Evolutionary conservation across 2,888 invertebrate species (phyloP).

Genomic region (Drosophila cognata): DNA sequence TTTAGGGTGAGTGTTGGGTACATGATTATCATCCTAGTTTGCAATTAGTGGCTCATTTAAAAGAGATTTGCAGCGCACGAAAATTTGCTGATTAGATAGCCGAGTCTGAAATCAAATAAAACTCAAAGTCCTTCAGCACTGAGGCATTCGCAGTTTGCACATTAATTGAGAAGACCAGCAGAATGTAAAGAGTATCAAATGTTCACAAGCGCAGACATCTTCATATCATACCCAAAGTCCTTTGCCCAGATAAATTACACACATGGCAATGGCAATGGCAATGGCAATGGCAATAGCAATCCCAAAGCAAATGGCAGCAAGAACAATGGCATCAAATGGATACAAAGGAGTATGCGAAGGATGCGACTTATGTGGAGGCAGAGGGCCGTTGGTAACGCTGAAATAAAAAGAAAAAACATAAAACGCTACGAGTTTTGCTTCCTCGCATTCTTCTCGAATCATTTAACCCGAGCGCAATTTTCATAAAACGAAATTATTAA

Average conservation of each 20-base stretch:
- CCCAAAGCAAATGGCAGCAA: slow-evolving; percentile 20
- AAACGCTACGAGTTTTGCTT: slow-evolving; percentile 72
- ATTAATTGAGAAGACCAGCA: slow-evolving; percentile 18
- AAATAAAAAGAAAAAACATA: slow-evolving; percentile 48
- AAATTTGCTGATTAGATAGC: slow-evolving; percentile 64
- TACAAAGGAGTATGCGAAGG: neutral
- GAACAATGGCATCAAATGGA: slow-evolving; percentile 24
- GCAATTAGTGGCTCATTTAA: slow-evolving; percentile 79
- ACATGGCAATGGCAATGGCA: slow-evolving; percentile 28
- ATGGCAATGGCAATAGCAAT: neutral
- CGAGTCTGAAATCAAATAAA: slow-evolving; percentile 44
- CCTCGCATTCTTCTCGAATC: slow-evolving; percentile 74
- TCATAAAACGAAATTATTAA: slow-evolving; percentile 84
- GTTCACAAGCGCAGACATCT: neutral
- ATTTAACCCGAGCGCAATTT: slow-evolving; percentile 82
- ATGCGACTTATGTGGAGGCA: neutral
- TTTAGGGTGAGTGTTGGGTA: neutral
- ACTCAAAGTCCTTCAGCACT: neutral
- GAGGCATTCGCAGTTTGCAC: slow-evolving; percentile 20
- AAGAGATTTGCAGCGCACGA: slow-evolving; percentile 65
- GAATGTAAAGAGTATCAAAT: slow-evolving; percentile 5
- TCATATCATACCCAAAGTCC: slow-evolving; percentile 4
- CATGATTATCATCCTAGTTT: slow-evolving; percentile 59
- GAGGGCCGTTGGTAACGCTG: slow-evolving; percentile 9
- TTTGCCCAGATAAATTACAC: slow-evolving; percentile 48